Percentiles rank a stretch among this genome's conserved stretches.
These are phyloP conservation scores for Rhabditoides inermis DNA, from an alignment of 2,888 invertebrate species.

Conservation along the genomic window DNA sequence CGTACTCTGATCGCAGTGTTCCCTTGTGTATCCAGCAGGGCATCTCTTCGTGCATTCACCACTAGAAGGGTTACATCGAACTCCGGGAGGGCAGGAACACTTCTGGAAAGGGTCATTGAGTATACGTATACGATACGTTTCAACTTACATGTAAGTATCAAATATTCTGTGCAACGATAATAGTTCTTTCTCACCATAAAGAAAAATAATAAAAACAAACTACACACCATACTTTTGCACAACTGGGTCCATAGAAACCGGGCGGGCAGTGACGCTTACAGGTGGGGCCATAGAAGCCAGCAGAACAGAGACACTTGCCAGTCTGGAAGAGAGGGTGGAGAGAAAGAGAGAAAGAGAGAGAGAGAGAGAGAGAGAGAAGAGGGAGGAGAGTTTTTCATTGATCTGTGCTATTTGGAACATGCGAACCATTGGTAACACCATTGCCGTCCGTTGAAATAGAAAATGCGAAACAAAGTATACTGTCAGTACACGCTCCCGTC, in stretches of 20 bases:
- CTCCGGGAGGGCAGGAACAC: slow-evolving; percentile 50
- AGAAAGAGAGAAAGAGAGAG: neutral
- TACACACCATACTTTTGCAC: too few relatives aligned
- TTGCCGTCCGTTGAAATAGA: too few relatives aligned
- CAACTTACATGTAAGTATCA: too few relatives aligned
- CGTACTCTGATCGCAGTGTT: slow-evolving; percentile 52
- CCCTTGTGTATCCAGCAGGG: slow-evolving; percentile 55
- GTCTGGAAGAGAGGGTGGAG: slow-evolving; percentile 25
- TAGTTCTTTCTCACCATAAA: too few relatives aligned
- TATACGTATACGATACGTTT: too few relatives aligned
- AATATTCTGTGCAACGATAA: too few relatives aligned
- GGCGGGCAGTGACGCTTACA: slow-evolving; percentile 63
- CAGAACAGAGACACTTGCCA: slow-evolving; percentile 52
- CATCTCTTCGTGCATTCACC: slow-evolving; percentile 60
- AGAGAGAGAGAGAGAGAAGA: neutral
- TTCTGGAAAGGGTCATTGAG: slow-evolving; percentile 63
- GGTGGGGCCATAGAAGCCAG: slow-evolving; percentile 47
- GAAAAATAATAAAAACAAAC: too few relatives aligned
- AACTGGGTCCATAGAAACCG: slow-evolving; percentile 72
- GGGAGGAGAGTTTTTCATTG: neutral
- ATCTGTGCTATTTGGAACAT: too few relatives aligned
- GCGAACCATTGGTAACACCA: too few relatives aligned
- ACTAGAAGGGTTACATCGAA: slow-evolving; percentile 46
- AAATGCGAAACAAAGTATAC: too few relatives aligned
- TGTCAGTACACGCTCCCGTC: slow-evolving; percentile 54